A percentile compares a stretch with the other conserved stretches of the same genome.
These are phyloP conservation scores for Netelia virgata DNA, from an alignment of 2,888 invertebrate species.

Conservation along the genomic window DNA sequence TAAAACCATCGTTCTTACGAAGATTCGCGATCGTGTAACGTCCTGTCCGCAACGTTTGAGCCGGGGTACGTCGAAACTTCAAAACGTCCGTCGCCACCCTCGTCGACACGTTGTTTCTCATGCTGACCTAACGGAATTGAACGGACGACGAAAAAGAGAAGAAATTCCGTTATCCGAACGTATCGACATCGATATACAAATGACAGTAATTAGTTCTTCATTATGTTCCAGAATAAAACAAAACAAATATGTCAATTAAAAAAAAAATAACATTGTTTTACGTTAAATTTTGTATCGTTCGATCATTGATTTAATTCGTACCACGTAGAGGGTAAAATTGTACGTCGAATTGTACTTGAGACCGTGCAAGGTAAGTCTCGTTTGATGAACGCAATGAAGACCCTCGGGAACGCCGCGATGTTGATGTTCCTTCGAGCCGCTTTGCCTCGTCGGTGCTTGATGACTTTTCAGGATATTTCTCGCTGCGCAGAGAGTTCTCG, in stretches of 20 bases:
- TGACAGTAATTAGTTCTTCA: background rate
- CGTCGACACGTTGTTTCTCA: slow-evolving; percentile 81
- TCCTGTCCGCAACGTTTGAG: slow-evolving; percentile 78
- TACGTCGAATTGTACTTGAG: slow-evolving; percentile 83
- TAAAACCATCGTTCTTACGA: slow-evolving; percentile 80
- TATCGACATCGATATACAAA: too few relatives aligned
- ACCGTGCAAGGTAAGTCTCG: slow-evolving; percentile 82
- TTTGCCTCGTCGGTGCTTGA: slow-evolving; percentile 67
- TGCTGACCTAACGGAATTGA: slow-evolving; percentile 78
- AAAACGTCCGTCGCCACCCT: slow-evolving; percentile 79
- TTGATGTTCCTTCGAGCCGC: slow-evolving; percentile 74
- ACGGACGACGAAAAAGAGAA: background rate
- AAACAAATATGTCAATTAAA: slow-evolving; percentile 11
- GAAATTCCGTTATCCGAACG: background rate
- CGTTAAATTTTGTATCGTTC: slow-evolving; percentile 1
- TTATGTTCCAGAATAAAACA: background rate
- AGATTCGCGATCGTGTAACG: slow-evolving; percentile 79
- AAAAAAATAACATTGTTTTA: slow-evolving; percentile 24
- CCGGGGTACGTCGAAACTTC: slow-evolving; percentile 80
- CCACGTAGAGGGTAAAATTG: slow-evolving; percentile 83
- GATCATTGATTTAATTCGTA: slow-evolving; percentile 59
- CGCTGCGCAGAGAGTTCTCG: slow-evolving; percentile 83
- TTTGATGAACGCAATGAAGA: slow-evolving; percentile 82
- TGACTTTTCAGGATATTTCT: slow-evolving; percentile 79
- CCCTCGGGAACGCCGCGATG: slow-evolving; percentile 81